Percentiles rank a stretch among this genome's conserved stretches.
phyloP scores from a whole-genome alignment of 1,140 invertebrate species.

The Drosophila triauraria region DNA sequence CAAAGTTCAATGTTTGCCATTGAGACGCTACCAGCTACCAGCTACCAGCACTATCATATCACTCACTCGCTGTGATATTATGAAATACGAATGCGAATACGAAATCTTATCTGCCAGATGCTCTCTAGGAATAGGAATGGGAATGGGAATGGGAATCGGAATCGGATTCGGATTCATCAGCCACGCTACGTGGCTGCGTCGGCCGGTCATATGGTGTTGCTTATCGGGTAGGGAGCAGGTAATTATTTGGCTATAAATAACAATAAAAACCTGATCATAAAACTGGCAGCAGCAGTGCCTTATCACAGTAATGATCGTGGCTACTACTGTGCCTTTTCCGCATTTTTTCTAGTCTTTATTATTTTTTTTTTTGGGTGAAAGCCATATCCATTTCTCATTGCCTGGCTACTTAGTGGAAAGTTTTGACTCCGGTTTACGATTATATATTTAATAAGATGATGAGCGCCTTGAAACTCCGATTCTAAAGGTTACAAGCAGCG shows the following conservation, averaged over 20 bases:
- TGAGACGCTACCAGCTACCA: slow-evolving; percentile 27
- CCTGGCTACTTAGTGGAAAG: slow-evolving; percentile 50
- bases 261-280: slow-evolving; percentile 70
- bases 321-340: slow-evolving; percentile 9
- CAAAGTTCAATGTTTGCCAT: slow-evolving; percentile 56
- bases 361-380: slow-evolving; percentile 12
- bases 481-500: slow-evolving; percentile 61
- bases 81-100: slow-evolving; percentile 47
- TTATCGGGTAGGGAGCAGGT: slow-evolving; percentile 52
- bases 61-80: slow-evolving; percentile 32
- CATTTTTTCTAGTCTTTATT: background rate
- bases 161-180: slow-evolving; percentile 27
- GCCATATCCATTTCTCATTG: slow-evolving; percentile 19
- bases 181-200: slow-evolving; percentile 30
- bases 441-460: slow-evolving; percentile 4
- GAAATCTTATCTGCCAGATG: slow-evolving; percentile 46
- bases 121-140: slow-evolving; percentile 8
- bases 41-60: slow-evolving; percentile 41
- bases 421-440: slow-evolving; percentile 29
- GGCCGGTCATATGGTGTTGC: slow-evolving; percentile 43
- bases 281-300: slow-evolving; percentile 25
- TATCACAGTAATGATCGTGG: slow-evolving; percentile 40
- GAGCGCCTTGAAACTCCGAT: slow-evolving; percentile 66
- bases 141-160: slow-evolving; percentile 16
- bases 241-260: slow-evolving; percentile 81